A percentile compares a stretch with the other conserved stretches of the same genome.
Conservation (phyloP, 2,113 vertebrate species). For the Loxodonta africana region DNA sequence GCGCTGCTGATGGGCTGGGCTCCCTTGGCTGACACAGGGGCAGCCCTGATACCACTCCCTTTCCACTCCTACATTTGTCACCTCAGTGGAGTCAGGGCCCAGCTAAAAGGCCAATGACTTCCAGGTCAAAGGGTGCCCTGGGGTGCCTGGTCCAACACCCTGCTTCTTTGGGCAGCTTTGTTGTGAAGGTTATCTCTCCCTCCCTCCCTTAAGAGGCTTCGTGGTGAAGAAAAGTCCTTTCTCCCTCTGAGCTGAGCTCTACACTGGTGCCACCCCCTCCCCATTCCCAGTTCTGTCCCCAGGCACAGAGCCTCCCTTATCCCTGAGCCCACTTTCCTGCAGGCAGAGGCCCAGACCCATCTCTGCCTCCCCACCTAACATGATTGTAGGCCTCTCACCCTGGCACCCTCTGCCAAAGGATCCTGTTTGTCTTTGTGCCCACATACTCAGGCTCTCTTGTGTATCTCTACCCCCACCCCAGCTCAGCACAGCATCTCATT, state of each 20-base stretch:
- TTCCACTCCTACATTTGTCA: accelerated
- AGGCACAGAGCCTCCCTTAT: neutral
- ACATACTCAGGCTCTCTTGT: neutral
- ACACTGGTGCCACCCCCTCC: neutral
- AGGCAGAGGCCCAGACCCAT: neutral
- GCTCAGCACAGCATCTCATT: neutral
- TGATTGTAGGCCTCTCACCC: neutral
- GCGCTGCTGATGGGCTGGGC: accelerated
- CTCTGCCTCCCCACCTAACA: neutral
- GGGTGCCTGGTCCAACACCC: neutral
- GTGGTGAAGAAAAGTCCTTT: neutral
- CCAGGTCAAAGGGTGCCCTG: neutral
- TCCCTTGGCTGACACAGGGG: neutral
- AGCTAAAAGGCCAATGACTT: neutral
- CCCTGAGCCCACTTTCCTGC: neutral
- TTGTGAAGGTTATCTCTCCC: neutral
- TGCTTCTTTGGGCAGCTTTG: neutral
- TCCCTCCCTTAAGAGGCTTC: neutral
- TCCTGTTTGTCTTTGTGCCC: neutral
- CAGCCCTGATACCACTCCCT: neutral
- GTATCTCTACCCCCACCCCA: too few species aligned
- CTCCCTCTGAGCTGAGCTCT: neutral
- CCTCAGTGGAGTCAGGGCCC: neutral
- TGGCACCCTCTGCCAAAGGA: neutral
- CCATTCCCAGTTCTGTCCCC: neutral